Conservation (phyloP, 2,797 vertebrate species). For the Euphonia xanthogaster region DNA sequence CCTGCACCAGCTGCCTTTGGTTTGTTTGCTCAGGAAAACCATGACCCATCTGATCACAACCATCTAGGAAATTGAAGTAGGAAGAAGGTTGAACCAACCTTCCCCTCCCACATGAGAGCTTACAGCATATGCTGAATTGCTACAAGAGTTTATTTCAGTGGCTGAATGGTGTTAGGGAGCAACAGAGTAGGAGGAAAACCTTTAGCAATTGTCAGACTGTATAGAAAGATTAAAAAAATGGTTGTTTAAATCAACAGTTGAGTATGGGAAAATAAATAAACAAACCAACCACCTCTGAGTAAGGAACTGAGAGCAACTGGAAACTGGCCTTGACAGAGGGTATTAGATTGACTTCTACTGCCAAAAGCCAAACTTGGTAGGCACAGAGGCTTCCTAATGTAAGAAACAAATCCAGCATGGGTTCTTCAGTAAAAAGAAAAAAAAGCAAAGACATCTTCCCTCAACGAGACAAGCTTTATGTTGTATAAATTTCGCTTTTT, state of each 20-base stretch:
- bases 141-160: not conserved
- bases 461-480: not conserved
- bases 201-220: not conserved
- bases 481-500: too few species aligned
- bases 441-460: not conserved
- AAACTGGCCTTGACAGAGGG: not conserved
- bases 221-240: not conserved
- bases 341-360: not conserved
- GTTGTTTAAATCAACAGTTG: not conserved
- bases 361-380: not conserved
- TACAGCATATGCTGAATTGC: not conserved
- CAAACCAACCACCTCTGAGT: not conserved
- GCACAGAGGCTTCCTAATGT: not conserved
- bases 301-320: not conserved
- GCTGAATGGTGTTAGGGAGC: not conserved
- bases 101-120: not conserved
- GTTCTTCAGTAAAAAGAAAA: not conserved
- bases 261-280: not conserved
- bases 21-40: not conserved
- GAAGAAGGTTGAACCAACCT: not conserved
- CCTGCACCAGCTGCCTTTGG: not conserved
- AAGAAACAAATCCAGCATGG: not conserved
- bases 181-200: not conserved
- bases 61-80: rapidly evolving
- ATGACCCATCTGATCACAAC: not conserved